A percentile compares a stretch with the other conserved stretches of the same genome.
Evolutionary conservation across 2,888 invertebrate species (phyloP).

Genomic region (Dasysyrphus albostriatus): DNA sequence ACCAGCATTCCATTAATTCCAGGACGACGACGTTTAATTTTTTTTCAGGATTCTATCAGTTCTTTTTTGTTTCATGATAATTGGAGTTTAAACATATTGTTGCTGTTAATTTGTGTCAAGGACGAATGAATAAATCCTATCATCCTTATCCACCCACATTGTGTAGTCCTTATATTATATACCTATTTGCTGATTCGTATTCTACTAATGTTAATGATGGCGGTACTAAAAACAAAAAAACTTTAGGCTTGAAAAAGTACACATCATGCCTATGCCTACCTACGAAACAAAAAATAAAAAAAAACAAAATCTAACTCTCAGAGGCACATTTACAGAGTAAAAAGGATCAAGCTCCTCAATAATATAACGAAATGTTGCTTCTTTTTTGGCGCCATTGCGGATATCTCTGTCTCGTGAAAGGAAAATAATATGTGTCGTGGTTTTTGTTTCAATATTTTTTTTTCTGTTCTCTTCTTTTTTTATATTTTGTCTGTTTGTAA

Average conservation of each 20-base stretch:
- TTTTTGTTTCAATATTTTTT: slow-evolving; percentile 39
- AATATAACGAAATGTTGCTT: not conserved
- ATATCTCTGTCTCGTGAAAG: slow-evolving; percentile 61
- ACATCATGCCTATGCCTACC: not conserved
- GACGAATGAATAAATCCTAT: slow-evolving; percentile 70
- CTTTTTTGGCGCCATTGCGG: slow-evolving; percentile 67
- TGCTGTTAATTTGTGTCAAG: slow-evolving; percentile 74
- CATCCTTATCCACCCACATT: slow-evolving; percentile 61
- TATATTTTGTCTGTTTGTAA: slow-evolving; percentile 35
- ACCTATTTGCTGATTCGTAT: slow-evolving; percentile 48
- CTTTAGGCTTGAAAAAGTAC: slow-evolving; percentile 22
- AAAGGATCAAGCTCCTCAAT: slow-evolving; percentile 15
- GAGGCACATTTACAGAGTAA: not conserved
- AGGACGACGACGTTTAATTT: not conserved
- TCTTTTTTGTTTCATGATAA: slow-evolving; percentile 37
- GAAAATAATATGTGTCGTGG: slow-evolving; percentile 41
- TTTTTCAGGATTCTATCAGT: slow-evolving; percentile 40
- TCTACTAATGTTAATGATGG: slow-evolving; percentile 33
- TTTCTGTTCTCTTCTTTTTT: slow-evolving; percentile 17
- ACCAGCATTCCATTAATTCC: not conserved
- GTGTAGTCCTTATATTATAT: not conserved
- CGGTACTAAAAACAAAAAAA: not conserved
- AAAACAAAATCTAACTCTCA: slow-evolving; percentile 3
- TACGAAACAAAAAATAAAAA: not conserved
- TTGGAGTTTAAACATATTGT: slow-evolving; percentile 55